A percentile compares a stretch with the other conserved stretches of the same genome.
Conservation (phyloP, 2,888 invertebrate species). For the Pedicia rivosa region DNA sequence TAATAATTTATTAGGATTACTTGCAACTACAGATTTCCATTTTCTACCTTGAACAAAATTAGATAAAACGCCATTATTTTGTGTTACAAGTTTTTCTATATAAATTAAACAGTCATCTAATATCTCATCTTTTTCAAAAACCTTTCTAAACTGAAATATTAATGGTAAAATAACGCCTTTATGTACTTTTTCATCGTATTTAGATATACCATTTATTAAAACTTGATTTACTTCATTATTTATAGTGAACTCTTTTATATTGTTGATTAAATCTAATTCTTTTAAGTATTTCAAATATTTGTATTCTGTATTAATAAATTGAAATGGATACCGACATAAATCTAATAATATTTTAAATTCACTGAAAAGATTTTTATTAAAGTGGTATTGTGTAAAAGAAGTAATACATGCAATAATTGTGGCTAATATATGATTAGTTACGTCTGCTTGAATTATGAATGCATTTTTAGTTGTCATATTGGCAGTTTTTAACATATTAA, state of each 20-base stretch:
- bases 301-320: constrained; percentile 1
- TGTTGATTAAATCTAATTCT: not conserved
- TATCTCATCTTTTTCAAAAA: not conserved
- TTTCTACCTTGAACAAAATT: not conserved
- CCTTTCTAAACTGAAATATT: constrained; percentile 1
- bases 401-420: no score
- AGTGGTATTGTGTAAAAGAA: no score
- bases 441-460: no score
- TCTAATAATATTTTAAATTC: no score
- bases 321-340: no score
- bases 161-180: constrained; percentile 1
- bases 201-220: not conserved
- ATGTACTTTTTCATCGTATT: not conserved
- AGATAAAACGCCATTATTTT: not conserved
- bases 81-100: not conserved
- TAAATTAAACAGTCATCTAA: not conserved
- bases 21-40: not conserved
- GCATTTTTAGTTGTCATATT: no score
- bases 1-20: not conserved
- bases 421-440: no score
- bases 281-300: constrained; percentile 1
- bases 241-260: not conserved
- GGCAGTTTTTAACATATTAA: no score
- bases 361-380: no score
- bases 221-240: not conserved